Conservation (phyloP, 35 echinoderm and acorn worm species). For the Lytechinus pictus region DNA sequence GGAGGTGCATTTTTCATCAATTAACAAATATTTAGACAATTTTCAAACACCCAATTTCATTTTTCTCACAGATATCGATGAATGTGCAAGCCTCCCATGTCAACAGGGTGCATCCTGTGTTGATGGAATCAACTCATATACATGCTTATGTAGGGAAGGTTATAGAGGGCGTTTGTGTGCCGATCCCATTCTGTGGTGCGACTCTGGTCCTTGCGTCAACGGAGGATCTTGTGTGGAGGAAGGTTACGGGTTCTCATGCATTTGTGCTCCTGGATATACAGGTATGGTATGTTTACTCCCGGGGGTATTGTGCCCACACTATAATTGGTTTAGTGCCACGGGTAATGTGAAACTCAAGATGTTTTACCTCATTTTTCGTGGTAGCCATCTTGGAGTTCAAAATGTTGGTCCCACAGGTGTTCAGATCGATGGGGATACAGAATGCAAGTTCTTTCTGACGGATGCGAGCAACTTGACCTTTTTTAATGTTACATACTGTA, state of each 20-base stretch:
- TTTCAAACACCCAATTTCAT: neutral
- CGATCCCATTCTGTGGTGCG: neutral
- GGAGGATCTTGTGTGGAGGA: conserved; percentile 16
- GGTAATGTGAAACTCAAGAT: too few species aligned
- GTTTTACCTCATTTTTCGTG: too few species aligned
- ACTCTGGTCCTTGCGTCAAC: neutral
- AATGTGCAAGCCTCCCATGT: neutral
- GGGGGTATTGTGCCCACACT: too few species aligned
- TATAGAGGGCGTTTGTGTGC: neutral
- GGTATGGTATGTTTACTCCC: neutral
- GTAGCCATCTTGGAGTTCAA: too few species aligned
- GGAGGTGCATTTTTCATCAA: too few species aligned
- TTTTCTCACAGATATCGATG: neutral
- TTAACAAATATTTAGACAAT: neutral
- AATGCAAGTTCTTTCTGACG: too few species aligned
- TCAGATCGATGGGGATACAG: too few species aligned
- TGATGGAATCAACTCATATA: neutral
- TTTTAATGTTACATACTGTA: too few species aligned
- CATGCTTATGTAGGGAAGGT: neutral
- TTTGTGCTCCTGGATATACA: neutral
- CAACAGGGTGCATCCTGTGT: neutral
- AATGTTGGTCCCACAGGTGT: too few species aligned
- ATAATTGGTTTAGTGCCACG: too few species aligned
- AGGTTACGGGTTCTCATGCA: neutral
- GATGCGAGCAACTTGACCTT: too few species aligned